phyloP scores from a whole-genome alignment of 1,140 invertebrate genomes.

The Daktulosphaira vitifoliae region DNA sequence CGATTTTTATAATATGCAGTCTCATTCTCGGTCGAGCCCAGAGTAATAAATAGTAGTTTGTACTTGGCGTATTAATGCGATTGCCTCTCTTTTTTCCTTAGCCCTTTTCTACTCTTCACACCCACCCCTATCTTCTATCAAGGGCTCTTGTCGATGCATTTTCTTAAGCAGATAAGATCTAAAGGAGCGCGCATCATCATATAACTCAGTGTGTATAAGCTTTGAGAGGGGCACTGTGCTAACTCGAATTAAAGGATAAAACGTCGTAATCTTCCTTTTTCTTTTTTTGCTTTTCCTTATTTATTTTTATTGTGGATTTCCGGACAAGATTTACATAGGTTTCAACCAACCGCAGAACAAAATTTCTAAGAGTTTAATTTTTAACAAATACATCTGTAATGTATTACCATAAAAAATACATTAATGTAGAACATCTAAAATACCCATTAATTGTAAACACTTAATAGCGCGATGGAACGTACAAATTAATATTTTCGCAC shows the following conservation, averaged over 20 bases:
- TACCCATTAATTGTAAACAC: too few species aligned
- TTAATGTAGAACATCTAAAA: too few species aligned
- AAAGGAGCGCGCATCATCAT: slow-evolving; percentile 23
- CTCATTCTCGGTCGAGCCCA: slow-evolving; percentile 16
- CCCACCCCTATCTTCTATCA: not conserved
- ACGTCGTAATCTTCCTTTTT: slow-evolving; percentile 11
- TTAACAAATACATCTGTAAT: too few species aligned
- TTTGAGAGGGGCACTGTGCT: not conserved
- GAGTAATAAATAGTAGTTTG: slow-evolving; percentile 32
- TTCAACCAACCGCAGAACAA: not conserved
- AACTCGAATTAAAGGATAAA: slow-evolving; percentile 30
- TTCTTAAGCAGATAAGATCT: slow-evolving; percentile 19
- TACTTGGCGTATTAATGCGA: slow-evolving; percentile 34
- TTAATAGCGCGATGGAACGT: too few species aligned
- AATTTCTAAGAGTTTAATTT: too few species aligned
- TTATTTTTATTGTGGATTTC: not conserved
- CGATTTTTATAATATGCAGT: slow-evolving; percentile 28
- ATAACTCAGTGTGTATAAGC: slow-evolving; percentile 18
- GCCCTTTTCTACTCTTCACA: not conserved
- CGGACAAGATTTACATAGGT: not conserved
- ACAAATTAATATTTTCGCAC: too few species aligned
- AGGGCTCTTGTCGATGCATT: slow-evolving; percentile 4
- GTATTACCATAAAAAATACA: too few species aligned
- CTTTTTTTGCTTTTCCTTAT: not conserved
- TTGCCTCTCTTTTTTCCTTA: slow-evolving; percentile 9